Conservation (phyloP, 2,888 invertebrate species). For the Drosophila tripunctata region DNA sequence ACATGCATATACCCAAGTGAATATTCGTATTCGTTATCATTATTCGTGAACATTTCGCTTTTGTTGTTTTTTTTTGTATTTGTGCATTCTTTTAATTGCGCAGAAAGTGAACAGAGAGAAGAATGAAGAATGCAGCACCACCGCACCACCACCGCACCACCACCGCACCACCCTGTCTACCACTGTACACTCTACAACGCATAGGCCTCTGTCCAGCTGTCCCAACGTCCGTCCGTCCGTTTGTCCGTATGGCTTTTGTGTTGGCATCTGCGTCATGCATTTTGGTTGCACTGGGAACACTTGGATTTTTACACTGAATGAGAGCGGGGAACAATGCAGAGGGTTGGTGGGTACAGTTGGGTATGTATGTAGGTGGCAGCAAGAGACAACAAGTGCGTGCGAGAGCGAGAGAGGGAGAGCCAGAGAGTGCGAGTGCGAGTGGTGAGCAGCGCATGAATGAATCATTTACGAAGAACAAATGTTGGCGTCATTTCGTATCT, state of each 20-base stretch:
- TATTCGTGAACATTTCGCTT: conserved; percentile 6
- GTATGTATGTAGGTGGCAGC: conserved; percentile 12
- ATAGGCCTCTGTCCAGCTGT: conserved; percentile 36
- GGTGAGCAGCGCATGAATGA: conserved; percentile 66
- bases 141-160: background rate
- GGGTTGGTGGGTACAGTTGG: background rate
- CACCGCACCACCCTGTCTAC: background rate
- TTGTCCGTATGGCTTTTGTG: conserved; percentile 34
- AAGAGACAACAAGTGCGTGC: conserved; percentile 4
- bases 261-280: conserved; percentile 76
- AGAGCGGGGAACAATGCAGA: background rate
- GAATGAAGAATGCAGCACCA: background rate
- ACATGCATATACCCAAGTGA: background rate
- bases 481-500: conserved; percentile 71
- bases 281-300: conserved; percentile 55
- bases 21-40: conserved; percentile 7
- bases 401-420: conserved; percentile 11
- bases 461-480: conserved; percentile 66
- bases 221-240: background rate
- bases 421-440: too few relatives aligned
- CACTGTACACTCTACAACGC: conserved; percentile 24
- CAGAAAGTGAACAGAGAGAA: conserved; percentile 19
- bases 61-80: conserved; percentile 7
- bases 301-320: conserved; percentile 12
- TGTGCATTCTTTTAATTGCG: conserved; percentile 37